phyloP scores from a whole-genome alignment of 1,140 invertebrate species.

The Vanessa atalanta region DNA sequence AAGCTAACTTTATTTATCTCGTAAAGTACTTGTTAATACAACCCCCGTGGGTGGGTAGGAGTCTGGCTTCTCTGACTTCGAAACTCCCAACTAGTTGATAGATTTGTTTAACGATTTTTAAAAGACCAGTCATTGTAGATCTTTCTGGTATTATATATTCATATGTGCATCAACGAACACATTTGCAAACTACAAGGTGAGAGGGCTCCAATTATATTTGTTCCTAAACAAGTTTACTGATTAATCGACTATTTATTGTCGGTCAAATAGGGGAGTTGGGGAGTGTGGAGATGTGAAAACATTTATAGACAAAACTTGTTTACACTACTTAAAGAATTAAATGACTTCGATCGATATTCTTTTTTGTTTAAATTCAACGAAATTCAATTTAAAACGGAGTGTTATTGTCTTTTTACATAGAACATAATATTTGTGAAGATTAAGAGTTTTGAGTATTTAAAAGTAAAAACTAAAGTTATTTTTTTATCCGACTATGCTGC shows the following conservation, averaged over 20 bases:
- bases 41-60: constrained; percentile 56
- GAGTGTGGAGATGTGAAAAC: constrained; percentile 46
- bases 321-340: constrained; percentile 76
- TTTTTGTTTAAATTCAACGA: constrained; percentile 14
- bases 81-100: constrained; percentile 40
- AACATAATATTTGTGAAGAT: too few relatives aligned
- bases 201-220: constrained; percentile 41
- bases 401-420: too few relatives aligned
- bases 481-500: not conserved
- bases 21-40: constrained; percentile 78
- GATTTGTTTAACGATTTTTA: constrained; percentile 44
- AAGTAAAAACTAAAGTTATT: not conserved
- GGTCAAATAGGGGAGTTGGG: constrained; percentile 46
- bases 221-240: constrained; percentile 51
- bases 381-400: too few relatives aligned
- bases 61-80: constrained; percentile 57
- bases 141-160: constrained; percentile 48
- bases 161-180: constrained; percentile 23
- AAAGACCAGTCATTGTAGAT: constrained; percentile 54
- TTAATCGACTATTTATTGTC: constrained; percentile 50
- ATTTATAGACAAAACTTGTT: constrained; percentile 75
- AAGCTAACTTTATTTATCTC: constrained; percentile 78
- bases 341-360: constrained; percentile 57
- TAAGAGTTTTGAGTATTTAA: too few relatives aligned
- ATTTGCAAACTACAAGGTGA: constrained; percentile 39